phyloP scores from a whole-genome alignment of 2,888 invertebrate species.

The Lydus trimaculatus region DNA sequence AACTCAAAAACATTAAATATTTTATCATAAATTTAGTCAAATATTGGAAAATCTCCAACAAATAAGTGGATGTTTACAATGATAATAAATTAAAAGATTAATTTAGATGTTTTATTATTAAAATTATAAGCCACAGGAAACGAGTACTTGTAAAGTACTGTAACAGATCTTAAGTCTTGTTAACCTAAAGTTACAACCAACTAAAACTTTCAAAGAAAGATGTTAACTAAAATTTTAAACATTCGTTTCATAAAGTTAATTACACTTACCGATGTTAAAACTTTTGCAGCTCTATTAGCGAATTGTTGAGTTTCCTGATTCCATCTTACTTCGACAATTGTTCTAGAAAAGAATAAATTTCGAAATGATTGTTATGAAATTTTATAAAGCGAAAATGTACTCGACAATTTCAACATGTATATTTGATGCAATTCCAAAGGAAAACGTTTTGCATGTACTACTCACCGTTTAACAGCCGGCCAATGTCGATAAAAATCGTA shows the following conservation, averaged over 20 bases:
- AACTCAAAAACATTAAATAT: background rate
- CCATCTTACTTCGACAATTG: constrained; percentile 66
- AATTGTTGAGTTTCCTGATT: constrained; percentile 68
- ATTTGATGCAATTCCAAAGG: background rate
- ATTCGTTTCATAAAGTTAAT: constrained; percentile 33
- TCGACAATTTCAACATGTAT: no score
- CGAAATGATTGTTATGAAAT: no score
- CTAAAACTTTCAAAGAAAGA: constrained; percentile 13
- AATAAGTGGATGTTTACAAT: background rate
- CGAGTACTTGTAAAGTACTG: constrained; percentile 13
- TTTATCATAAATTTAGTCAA: background rate
- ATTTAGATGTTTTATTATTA: background rate
- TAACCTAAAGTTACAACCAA: constrained; percentile 8
- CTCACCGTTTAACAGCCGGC: constrained; percentile 72
- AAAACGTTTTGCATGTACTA: constrained; percentile 20
- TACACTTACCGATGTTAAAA: constrained; percentile 66
- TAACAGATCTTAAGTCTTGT: constrained; percentile 19
- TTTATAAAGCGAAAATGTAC: no score
- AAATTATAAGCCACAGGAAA: background rate
- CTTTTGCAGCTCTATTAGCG: constrained; percentile 67
- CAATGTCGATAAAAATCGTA: constrained; percentile 81
- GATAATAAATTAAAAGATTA: constrained; percentile 11
- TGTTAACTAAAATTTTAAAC: constrained; percentile 33
- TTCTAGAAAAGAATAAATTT: constrained; percentile 57
- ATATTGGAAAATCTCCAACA: no score